Evolutionary conservation across 1,140 invertebrate species (phyloP), one percentile per base, ranked within the genome.

Genomic region (Drosophila paulistorum): DNA sequence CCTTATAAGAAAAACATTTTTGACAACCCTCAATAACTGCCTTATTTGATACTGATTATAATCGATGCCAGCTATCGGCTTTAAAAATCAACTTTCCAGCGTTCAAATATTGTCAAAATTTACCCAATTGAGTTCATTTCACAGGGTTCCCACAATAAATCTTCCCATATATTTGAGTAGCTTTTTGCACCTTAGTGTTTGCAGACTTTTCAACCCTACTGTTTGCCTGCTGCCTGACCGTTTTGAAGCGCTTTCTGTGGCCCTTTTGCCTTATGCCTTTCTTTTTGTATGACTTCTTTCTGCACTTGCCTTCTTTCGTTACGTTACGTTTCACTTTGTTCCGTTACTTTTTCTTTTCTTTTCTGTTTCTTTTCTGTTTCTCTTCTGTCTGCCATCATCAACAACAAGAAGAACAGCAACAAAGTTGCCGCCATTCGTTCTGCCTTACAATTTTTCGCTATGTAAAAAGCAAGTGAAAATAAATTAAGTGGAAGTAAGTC

Each of bases 401-500:
- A 76, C 10, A 39, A 39, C 10, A 39, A 39, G 10, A 13, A 39
- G 10, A 39, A 39, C 37, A 39, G 37, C 37, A 39, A 76, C 74
- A 77, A 76, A 78, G 71, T 76, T 68, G 73, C 65, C 60, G 35
- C 73, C 71, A 76, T 74, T 65, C 71, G 65, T 55, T 68, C 35
- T 64, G 48, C 61, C 57, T 76, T 76, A 60, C 65, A 14, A 58
- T 65, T 66, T 51, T 41, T 66, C 9, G n/a, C 30, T 59, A 59
- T 37, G 57, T 37, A 59, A 84, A 84, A 84, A 74, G 81, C 81
- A 84, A 84, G 66, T 81, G 81, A 85, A 85, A 85, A 85, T 85
- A 85, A 85, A 85, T 85, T 85, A 85, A 80, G 81, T 85, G 81
- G 81, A 85, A 85, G 81, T 85, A 85, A 85, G 81, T 85, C 81